phyloP scores from a whole-genome alignment of 2,113 vertebrate species.

The Pogona vitticeps region DNA sequence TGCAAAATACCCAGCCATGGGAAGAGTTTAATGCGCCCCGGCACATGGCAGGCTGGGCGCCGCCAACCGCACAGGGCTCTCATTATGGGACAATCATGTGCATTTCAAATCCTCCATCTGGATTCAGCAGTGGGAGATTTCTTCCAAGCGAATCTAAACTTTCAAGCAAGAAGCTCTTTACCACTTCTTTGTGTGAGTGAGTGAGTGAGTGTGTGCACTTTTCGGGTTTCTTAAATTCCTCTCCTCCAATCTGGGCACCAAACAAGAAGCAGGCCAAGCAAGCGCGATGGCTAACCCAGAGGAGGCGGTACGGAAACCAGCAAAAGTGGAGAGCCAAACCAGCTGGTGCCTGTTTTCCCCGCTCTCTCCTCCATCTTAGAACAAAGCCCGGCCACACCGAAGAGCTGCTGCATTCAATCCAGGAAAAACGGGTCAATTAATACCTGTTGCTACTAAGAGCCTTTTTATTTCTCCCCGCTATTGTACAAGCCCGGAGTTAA shows the following conservation, averaged over 20 bases:
- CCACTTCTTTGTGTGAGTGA: too few species aligned
- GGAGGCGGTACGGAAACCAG: too few species aligned
- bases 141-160: neutral
- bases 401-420: neutral
- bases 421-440: neutral
- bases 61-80: neutral
- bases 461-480: neutral
- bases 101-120: neutral
- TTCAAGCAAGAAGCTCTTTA: neutral
- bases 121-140: neutral
- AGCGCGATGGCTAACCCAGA: neutral
- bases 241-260: neutral
- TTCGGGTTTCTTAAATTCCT: neutral
- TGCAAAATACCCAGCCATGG: constrained; percentile 14
- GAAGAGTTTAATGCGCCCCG: neutral
- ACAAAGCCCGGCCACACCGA: neutral
- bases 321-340: neutral
- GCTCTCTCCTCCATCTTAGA: neutral
- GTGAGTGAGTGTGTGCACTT: too few species aligned
- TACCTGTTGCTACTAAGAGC: constrained; percentile 5
- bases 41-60: constrained; percentile 1
- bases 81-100: constrained; percentile 21
- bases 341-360: neutral
- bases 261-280: too few species aligned
- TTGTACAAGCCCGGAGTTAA: neutral